Evolutionary conservation across 2,113 vertebrate species (phyloP).

Genomic region (Coregonus clupeaformis): DNA sequence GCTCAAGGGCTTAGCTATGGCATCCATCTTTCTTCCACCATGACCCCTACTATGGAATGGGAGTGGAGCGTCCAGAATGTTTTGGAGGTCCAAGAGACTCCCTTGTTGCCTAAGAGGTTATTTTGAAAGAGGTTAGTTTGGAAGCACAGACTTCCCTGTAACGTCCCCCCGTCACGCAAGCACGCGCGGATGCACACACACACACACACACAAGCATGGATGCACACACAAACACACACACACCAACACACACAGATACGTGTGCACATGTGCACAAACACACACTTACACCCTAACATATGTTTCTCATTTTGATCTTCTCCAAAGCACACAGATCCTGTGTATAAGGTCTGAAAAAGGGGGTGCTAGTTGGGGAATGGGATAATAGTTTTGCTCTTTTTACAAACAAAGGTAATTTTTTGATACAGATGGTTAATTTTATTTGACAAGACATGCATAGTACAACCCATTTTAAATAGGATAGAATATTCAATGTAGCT

Average conservation of each 20-base stretch:
- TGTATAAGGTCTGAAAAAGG: constrained; percentile 45
- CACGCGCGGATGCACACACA: neutral
- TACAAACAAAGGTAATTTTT: constrained; percentile 30
- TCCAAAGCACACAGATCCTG: constrained; percentile 25
- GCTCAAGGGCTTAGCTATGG: constrained; percentile 50
- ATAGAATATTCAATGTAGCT: neutral
- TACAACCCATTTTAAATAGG: neutral
- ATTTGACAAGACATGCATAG: neutral
- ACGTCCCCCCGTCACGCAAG: neutral
- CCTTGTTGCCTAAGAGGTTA: neutral
- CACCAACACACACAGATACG: neutral
- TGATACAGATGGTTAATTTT: neutral
- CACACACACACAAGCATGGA: neutral
- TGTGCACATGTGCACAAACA: neutral
- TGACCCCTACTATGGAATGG: neutral
- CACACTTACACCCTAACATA: constrained; percentile 34
- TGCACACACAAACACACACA: neutral
- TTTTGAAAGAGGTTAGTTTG: neutral
- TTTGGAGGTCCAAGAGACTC: neutral
- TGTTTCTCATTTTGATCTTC: constrained; percentile 60
- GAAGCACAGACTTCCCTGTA: neutral
- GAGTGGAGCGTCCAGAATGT: neutral
- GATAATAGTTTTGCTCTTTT: constrained; percentile 15
- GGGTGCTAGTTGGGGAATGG: constrained; percentile 20
- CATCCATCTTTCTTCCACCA: neutral